Evolutionary conservation across 2,113 vertebrate genomes (phyloP), one percentile per base, ranked within the genome.

Genomic region (Apteryx owenii): DNA sequence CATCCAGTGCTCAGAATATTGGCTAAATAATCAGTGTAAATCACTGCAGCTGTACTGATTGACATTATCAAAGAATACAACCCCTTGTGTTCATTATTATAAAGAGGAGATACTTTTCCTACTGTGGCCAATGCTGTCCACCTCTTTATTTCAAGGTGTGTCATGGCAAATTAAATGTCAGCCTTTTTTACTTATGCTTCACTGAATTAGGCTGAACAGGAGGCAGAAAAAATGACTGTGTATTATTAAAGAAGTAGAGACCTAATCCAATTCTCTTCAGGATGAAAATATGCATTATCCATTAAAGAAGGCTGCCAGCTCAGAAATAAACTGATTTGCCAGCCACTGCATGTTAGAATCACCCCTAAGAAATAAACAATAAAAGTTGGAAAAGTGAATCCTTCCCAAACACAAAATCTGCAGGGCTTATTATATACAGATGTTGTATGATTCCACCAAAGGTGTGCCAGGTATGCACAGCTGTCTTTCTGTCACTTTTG

Each of bases 401-500:
- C 29, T 81, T 93, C 70, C 28, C 65, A 68, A 95, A 87, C 56
- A 14, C 42, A 91, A 80, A 89, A 83, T 88, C 82, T 91, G 16
- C 75, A 80, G 76, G 53, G 66, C 20, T 88, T 95, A 62, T 82
- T 83, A 10, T 93, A 60, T 95, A 77, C 90, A 95, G 88, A 86
- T 97, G 96, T 72, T 92, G 60, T 1, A 68, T 75, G 70, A 56
- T 95, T 91, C 78, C 60, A 91, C 78, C 36, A 73, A 96, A 88
- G 54, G 33, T 81, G 70, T 95, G 95, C 89, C 91, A 95, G 85
- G 50, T 78, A 96, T 9, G 50, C 91, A 96, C 91, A 96, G 84
- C 85, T 97, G 85, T 89, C 87, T 97, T 93, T 97, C 89, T 96
- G 91, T 97, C 97, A 95, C 91, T 97, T 97, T 88, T 97, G 89